phyloP scores from a whole-genome alignment of 2,113 vertebrate species.

The Climacteris rufus region DNA sequence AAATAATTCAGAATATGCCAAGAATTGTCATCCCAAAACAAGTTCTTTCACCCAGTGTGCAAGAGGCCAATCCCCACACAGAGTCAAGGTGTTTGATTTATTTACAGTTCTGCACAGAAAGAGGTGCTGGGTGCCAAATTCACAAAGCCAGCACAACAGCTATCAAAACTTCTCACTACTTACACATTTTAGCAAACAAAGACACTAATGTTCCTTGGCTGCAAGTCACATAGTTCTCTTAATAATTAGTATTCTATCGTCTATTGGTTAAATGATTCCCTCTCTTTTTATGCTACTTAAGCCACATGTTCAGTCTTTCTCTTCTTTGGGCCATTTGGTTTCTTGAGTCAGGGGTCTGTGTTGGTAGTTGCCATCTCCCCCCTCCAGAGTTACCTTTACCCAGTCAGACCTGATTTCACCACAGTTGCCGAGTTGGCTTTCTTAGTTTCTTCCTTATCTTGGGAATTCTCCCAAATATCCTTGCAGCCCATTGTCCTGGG shows the following conservation, averaged over 20 bases:
- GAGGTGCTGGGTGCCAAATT: neutral
- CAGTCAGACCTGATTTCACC: neutral
- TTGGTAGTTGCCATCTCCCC: neutral
- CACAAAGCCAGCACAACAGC: neutral
- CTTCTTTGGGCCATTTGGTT: neutral
- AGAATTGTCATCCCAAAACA: neutral
- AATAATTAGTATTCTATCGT: neutral
- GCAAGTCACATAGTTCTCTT: neutral
- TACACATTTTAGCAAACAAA: neutral
- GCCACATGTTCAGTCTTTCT: neutral
- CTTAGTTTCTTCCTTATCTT: neutral
- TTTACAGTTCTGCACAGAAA: neutral
- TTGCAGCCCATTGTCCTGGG: too few relatives aligned
- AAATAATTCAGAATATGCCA: neutral
- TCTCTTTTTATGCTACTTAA: neutral
- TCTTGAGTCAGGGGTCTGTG: neutral
- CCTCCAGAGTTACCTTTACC: neutral
- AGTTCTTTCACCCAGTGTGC: neutral
- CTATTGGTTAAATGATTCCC: neutral
- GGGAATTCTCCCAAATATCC: neutral
- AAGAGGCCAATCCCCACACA: neutral
- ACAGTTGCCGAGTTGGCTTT: neutral
- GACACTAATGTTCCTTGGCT: neutral
- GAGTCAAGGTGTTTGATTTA: neutral
- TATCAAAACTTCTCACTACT: neutral